phyloP scores from a whole-genome alignment of 2,113 vertebrate species.

The Rhinolophus ferrumequinum region DNA sequence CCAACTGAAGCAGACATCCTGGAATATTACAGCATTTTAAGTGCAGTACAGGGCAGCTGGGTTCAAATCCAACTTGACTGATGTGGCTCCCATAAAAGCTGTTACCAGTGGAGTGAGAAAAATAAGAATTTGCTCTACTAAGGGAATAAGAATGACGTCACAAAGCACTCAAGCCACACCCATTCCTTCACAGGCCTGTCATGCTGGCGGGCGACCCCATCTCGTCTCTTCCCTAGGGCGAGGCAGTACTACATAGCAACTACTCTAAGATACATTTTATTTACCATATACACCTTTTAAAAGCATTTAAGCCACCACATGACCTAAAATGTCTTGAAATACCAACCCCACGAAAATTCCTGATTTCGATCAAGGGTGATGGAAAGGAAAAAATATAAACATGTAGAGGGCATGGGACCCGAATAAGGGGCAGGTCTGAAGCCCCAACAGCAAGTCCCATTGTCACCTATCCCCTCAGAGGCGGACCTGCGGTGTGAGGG shows the following conservation, averaged over 20 bases:
- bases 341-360: neutral
- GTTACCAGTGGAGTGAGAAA: constrained; percentile 78
- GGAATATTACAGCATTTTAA: constrained; percentile 63
- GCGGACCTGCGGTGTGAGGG: accelerated
- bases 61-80: constrained; percentile 74
- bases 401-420: neutral
- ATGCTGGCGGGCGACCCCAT: constrained; percentile 4
- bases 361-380: neutral
- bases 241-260: neutral
- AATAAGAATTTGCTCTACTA: constrained; percentile 78
- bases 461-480: neutral
- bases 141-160: constrained; percentile 77
- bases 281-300: neutral
- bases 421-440: accelerated
- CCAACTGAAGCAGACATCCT: constrained; percentile 73
- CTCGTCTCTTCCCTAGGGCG: neutral
- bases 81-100: constrained; percentile 76
- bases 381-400: neutral
- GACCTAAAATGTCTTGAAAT: neutral
- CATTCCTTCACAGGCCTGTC: constrained; percentile 63
- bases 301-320: neutral
- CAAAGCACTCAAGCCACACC: constrained; percentile 72
- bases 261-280: neutral
- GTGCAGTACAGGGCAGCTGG: constrained; percentile 65
- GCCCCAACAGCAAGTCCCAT: neutral